Conservation (phyloP, 2,113 vertebrate genomes). For the Pelmatolapia mariae region DNA sequence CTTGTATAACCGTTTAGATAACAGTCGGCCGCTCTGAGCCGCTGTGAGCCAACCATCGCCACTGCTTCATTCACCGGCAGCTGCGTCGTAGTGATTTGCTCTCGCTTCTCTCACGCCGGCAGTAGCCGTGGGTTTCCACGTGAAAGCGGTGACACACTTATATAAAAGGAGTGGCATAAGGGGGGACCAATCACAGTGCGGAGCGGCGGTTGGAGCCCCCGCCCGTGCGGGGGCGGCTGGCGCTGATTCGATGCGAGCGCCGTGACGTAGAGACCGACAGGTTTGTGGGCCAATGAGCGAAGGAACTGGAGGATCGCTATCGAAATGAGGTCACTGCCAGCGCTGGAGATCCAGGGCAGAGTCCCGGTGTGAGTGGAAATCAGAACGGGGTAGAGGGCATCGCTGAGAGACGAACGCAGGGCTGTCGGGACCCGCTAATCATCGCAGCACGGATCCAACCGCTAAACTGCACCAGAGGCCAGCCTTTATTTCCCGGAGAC, state of each 20-base stretch:
- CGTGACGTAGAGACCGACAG: neutral
- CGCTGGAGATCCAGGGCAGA: constrained; percentile 27
- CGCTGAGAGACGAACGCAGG: neutral
- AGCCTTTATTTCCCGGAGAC: neutral
- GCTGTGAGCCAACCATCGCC: constrained; percentile 54
- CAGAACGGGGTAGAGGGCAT: neutral
- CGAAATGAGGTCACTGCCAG: constrained; percentile 60
- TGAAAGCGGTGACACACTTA: constrained; percentile 81
- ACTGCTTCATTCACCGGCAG: constrained; percentile 49
- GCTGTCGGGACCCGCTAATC: fast-evolving
- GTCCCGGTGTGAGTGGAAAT: neutral
- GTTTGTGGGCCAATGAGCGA: constrained; percentile 45
- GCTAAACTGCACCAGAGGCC: neutral
- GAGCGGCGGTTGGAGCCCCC: fast-evolving
- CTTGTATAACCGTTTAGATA: constrained; percentile 78
- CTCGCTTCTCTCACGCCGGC: constrained; percentile 11
- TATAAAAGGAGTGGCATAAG: constrained; percentile 74
- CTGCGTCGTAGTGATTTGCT: constrained; percentile 52
- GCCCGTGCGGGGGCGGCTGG: neutral
- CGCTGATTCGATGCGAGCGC: neutral
- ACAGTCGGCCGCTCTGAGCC: constrained; percentile 37
- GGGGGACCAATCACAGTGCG: neutral
- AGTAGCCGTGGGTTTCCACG: constrained; percentile 78
- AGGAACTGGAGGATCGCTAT: neutral
- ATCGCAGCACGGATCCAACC: neutral